phyloP scores from a whole-genome alignment of 2,113 vertebrate genomes.

The Suricata suricatta region DNA sequence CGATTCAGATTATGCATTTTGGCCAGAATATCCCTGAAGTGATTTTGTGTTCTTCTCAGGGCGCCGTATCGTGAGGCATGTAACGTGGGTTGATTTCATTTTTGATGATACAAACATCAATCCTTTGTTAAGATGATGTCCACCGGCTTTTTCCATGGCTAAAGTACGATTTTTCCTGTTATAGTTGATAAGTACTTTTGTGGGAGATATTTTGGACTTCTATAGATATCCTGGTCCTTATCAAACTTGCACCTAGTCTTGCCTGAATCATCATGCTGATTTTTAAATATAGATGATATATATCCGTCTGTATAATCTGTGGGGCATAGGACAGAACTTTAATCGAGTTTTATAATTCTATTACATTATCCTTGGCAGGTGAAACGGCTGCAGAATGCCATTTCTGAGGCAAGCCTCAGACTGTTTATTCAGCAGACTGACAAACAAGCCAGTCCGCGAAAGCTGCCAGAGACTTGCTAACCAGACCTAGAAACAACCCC shows the following conservation, averaged over 20 bases:
- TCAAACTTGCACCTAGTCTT: conserved; percentile 47
- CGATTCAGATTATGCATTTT: neutral
- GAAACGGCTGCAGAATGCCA: neutral
- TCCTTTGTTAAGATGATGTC: neutral
- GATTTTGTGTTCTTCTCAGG: no score
- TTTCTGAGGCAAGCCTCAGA: neutral
- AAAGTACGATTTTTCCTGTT: neutral
- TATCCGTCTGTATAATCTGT: conserved; percentile 29
- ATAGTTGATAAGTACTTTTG: neutral
- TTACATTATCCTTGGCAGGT: conserved; percentile 70
- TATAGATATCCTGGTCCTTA: neutral
- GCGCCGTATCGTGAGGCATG: neutral
- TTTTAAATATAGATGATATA: conserved; percentile 9
- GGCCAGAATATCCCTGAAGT: neutral
- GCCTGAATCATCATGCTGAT: conserved; percentile 18
- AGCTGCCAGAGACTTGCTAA: conserved; percentile 49
- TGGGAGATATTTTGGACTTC: neutral
- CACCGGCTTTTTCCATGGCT: neutral
- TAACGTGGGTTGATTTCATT: neutral
- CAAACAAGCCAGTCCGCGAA: neutral
- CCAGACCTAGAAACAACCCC: conserved; percentile 39
- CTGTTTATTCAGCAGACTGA: conserved; percentile 54
- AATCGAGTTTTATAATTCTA: conserved; percentile 73
- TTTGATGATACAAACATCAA: no score
- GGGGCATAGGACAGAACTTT: conserved; percentile 66